Evolutionary conservation across 2,888 invertebrate species (phyloP).

Genomic region (Acronicta psi): DNA sequence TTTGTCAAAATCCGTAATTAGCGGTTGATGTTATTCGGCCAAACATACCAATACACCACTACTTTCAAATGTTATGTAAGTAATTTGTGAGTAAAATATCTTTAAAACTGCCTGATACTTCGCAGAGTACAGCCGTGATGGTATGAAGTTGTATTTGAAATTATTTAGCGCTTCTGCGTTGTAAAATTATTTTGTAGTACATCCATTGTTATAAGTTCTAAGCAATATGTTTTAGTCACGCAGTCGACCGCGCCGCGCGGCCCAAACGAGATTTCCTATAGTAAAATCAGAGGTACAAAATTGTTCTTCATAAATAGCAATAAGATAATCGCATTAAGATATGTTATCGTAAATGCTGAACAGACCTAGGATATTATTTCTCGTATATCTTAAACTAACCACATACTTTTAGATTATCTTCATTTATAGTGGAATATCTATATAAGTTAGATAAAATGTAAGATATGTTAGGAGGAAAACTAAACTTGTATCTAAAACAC

Average conservation of each 20-base stretch:
- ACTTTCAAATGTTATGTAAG: too few relatives aligned
- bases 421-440: neutral
- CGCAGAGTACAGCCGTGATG: too few relatives aligned
- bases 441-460: too few relatives aligned
- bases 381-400: slow-evolving; percentile 22
- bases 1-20: too few relatives aligned
- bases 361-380: slow-evolving; percentile 31
- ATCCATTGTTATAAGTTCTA: neutral
- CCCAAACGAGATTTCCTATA: neutral
- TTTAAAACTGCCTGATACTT: too few relatives aligned
- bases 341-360: slow-evolving; percentile 39
- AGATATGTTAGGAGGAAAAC: too few relatives aligned
- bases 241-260: neutral
- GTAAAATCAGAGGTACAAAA: slow-evolving; percentile 21
- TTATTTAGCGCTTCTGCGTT: slow-evolving; percentile 14
- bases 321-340: slow-evolving; percentile 42
- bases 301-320: slow-evolving; percentile 34
- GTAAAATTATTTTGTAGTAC: neutral
- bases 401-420: slow-evolving; percentile 24
- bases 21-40: too few relatives aligned
- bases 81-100: too few relatives aligned
- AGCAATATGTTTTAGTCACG: neutral
- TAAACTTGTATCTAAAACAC: too few relatives aligned
- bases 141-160: slow-evolving; percentile 16
- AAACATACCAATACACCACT: too few relatives aligned